Base-by-base conservation (phyloP, 2,888 invertebrate species). In the Homarus gammarus region DNA sequence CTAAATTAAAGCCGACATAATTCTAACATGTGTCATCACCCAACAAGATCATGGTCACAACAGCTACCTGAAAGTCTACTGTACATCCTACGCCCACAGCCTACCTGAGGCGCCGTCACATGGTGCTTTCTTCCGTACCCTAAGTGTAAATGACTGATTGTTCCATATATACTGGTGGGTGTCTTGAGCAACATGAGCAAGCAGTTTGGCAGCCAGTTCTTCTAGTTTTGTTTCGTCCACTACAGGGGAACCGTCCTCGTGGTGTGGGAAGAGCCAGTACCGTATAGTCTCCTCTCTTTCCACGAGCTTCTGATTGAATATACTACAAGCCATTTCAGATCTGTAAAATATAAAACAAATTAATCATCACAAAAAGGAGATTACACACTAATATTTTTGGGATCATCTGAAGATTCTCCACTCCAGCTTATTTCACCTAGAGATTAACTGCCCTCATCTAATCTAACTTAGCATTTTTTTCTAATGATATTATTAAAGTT, bases 121-220 rank as follows among this genome's bases (percentile, higher is more conserved):
- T 15, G 44, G 22, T 61, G 18, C 33, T 27, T 49, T 33, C 36
- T 82, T 51, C 12, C n/a, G 36, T 27, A 91, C 91, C 70, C 36
- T 77, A 22, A 91, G 64, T 31, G n/a, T 81, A 44, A 91, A 91
- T 6, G 84, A 68, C 12, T 91, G 68, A 18, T 91, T 79, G 75
- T 91, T 88, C 91, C 91, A 91, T n/a, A 91, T 84, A 61, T 91
- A 91, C 61, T 73, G 61, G 64, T 91, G 88, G 18, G 88, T 91
- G 61, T 88, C 56, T 38, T 73, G 77, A n/a, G 84, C 64, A 18
- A 91, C 31, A 61, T 88, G 81, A 51, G 91, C 88, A 38, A 88
- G 56, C 38, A 87, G 49, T 38, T 73, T 38, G 31, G 78, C 75
- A 33, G 44, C 56, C n/a, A 85, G 84, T 12, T 79, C 75, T 51